Conservation (phyloP, 1,140 invertebrate species). For the Euura saliciscinereae region DNA sequence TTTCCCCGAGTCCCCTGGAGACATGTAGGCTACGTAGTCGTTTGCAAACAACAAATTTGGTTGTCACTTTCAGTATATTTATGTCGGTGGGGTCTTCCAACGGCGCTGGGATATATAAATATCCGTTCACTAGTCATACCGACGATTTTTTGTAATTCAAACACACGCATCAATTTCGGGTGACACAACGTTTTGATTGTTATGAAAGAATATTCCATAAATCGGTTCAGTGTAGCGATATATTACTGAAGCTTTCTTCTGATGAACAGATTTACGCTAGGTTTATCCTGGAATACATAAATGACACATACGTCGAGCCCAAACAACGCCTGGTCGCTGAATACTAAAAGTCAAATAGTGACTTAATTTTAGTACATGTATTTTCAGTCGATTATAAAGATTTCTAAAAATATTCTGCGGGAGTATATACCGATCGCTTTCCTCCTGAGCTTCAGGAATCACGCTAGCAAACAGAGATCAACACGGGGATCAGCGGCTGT, state of each 20-base stretch:
- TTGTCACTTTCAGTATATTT: constrained; percentile 1
- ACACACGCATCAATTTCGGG: neutral
- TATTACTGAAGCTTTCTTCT: neutral
- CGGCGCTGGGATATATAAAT: neutral
- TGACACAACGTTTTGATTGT: neutral
- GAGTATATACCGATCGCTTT: neutral
- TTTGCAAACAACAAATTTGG: neutral
- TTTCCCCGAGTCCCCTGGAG: neutral
- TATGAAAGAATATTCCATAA: neutral
- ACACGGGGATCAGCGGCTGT: too few relatives aligned
- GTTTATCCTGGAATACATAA: neutral
- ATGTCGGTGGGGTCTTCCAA: neutral
- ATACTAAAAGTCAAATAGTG: constrained; percentile 5
- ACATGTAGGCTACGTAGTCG: neutral
- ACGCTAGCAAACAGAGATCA: neutral
- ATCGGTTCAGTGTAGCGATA: neutral
- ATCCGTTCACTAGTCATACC: neutral
- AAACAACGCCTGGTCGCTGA: constrained; percentile 2
- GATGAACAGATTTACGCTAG: neutral
- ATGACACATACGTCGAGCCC: neutral
- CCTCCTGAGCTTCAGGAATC: neutral
- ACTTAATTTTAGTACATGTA: constrained; percentile 5
- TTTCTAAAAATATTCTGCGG: neutral
- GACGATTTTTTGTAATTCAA: neutral
- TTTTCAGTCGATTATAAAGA: constrained; percentile 7